phyloP scores from a whole-genome alignment of 2,797 vertebrate genomes.

The Hirundo rustica region DNA sequence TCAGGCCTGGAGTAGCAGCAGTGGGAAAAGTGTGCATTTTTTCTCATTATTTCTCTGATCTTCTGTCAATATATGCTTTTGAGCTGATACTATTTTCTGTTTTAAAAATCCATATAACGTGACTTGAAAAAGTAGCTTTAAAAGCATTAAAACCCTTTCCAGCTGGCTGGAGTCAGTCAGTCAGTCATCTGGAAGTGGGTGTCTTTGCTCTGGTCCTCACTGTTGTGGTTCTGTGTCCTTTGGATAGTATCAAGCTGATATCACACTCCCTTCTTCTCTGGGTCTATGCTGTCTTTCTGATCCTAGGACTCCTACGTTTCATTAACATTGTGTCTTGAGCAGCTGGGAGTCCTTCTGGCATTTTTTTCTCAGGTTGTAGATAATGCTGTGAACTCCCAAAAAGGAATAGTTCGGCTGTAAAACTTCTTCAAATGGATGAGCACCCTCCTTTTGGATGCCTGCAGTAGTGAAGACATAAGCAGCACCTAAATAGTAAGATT shows the following conservation, averaged over 20 bases:
- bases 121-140: neutral
- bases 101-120: neutral
- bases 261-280: neutral
- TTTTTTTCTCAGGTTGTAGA: neutral
- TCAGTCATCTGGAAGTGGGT: neutral
- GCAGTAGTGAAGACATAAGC: neutral
- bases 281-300: accelerated
- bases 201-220: neutral
- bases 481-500: neutral
- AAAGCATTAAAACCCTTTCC: neutral
- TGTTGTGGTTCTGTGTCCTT: neutral
- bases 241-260: neutral
- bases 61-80: neutral
- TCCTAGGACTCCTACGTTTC: neutral
- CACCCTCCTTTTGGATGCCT: neutral
- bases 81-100: neutral
- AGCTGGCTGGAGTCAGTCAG: neutral
- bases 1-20: neutral
- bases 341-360: neutral
- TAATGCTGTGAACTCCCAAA: neutral
- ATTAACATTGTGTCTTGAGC: neutral
- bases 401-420: neutral
- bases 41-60: neutral
- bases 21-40: neutral
- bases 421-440: neutral